Base-by-base conservation (phyloP, 2,797 vertebrate genomes). In the Manis crassicaudata region DNA sequence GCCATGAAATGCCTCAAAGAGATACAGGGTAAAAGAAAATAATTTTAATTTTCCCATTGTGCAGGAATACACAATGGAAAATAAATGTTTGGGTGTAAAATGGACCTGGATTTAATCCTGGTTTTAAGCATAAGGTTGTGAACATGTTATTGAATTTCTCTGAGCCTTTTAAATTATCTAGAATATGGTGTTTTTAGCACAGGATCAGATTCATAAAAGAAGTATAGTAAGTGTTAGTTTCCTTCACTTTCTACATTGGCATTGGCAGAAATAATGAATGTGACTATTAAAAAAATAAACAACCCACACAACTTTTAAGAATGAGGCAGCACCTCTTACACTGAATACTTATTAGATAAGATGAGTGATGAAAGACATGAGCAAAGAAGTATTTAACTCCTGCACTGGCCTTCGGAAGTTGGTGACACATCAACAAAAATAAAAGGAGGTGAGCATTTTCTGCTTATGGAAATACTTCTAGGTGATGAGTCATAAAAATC, bases 111-210 rank as follows among this genome's bases (percentile, higher is more conserved):
- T 80, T 92, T 90, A 73, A 85, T 56, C 7, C 17, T 37, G 12
- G 21, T 70, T 93, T 46, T 86, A 93, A 91, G 50, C 3, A 91
- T 43, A 86, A 86, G 58, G 76, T 60, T 18, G 50, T 85, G n/a
- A 72, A 95, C 12, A 93, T 63, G 23, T 62, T 90, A 73, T 4
- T 65, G 37, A 73, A 72, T 3, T 43, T 56, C 63, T 76, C 10
- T 35, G 29, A 90, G 27, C 2, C 37, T 60, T 77, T 76, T 82
- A 58, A 63, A 76, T 62, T 65, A 95, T 52, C 25, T 58, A 82
- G 60, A 87, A 73, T 52, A 92, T n/a, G 20, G 43, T 82, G 13
- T 72, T 82, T 82, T 2, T 82, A 76, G n/a, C 11, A 83, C 50
- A 60, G 4, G 29, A 76, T 72, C 29, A 87, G 50, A 73, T 35